These are phyloP conservation scores for Perca flavescens DNA, from an alignment of 2,113 vertebrate species.

Conservation along the genomic window DNA sequence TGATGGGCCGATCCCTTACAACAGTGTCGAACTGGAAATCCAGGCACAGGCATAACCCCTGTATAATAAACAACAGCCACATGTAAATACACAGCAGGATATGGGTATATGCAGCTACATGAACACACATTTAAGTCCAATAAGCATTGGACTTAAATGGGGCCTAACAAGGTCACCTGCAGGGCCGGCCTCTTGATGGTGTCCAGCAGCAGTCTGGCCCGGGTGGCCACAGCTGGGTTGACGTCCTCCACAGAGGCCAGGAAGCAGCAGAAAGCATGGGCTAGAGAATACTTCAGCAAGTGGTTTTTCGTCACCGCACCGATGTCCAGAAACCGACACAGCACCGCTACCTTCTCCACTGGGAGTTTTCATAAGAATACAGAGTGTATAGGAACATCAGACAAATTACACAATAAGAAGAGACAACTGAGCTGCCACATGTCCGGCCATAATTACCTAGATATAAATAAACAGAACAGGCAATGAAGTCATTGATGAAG, in stretches of 20 bases:
- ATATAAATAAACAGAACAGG: slow-evolving; percentile 28
- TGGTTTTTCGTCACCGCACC: slow-evolving; percentile 98
- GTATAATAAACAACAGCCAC: slow-evolving; percentile 36
- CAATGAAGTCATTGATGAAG: slow-evolving; percentile 9
- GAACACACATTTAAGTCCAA: background rate
- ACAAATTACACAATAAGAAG: background rate
- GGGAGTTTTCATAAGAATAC: slow-evolving; percentile 17
- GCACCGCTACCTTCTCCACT: slow-evolving; percentile 97
- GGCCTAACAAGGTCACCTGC: slow-evolving; percentile 84
- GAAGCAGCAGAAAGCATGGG: slow-evolving; percentile 98
- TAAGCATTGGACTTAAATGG: background rate
- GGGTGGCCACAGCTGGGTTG: slow-evolving; percentile 96
- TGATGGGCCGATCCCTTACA: slow-evolving; percentile 95
- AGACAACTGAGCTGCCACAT: slow-evolving; percentile 22
- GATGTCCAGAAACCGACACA: slow-evolving; percentile 98
- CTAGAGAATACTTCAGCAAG: slow-evolving; percentile 95
- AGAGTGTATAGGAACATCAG: slow-evolving; percentile 11
- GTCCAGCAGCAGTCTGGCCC: slow-evolving; percentile 94
- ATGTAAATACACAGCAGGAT: slow-evolving; percentile 1
- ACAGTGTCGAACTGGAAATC: slow-evolving; percentile 99
- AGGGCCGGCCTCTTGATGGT: slow-evolving; percentile 95
- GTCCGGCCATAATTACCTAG: background rate
- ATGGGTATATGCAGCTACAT: background rate
- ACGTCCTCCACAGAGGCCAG: slow-evolving; percentile 97
- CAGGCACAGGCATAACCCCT: slow-evolving; percentile 97